Conservation (phyloP, 2,113 vertebrate genomes). For the Xyliphius kryptos region DNA sequence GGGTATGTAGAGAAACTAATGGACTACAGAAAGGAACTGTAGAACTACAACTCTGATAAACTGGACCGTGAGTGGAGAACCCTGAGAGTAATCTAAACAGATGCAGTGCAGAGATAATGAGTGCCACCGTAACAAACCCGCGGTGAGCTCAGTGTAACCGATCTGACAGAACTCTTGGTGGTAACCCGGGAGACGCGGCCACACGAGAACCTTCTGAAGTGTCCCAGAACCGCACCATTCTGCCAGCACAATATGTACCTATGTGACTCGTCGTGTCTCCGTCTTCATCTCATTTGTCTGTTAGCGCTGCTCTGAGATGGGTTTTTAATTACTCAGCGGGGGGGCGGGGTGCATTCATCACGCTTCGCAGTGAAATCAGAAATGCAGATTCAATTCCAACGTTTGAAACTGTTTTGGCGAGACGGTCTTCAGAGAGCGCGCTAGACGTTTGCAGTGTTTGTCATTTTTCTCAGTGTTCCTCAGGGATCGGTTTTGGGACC, state of each 20-base stretch:
- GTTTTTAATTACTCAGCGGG: slow-evolving; percentile 37
- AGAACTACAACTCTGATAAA: too few relatives aligned
- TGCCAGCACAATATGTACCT: neutral
- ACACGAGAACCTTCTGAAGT: neutral
- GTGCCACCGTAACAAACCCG: slow-evolving; percentile 1
- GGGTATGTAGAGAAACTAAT: too few relatives aligned
- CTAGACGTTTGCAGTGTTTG: neutral
- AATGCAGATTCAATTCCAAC: slow-evolving; percentile 26
- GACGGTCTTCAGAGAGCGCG: neutral
- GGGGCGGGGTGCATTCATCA: slow-evolving; percentile 23
- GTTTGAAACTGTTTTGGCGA: neutral
- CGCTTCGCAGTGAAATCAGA: slow-evolving; percentile 16
- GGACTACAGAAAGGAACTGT: too few relatives aligned
- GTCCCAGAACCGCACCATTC: slow-evolving; percentile 11
- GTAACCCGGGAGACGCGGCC: slow-evolving; percentile 7
- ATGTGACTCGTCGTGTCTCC: slow-evolving; percentile 19
- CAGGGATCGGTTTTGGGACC: neutral
- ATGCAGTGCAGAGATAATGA: slow-evolving; percentile 17
- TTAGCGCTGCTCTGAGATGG: slow-evolving; percentile 26
- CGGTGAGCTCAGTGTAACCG: slow-evolving; percentile 1
- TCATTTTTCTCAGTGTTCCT: neutral
- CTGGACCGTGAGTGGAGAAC: too few relatives aligned
- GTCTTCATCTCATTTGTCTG: slow-evolving; percentile 31
- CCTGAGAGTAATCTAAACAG: slow-evolving; percentile 10
- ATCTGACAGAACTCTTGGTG: neutral